Evolutionary conservation across 1,140 invertebrate species (phyloP), one percentile per base, ranked within the genome.

Genomic region (Monochamus saltuarius): DNA sequence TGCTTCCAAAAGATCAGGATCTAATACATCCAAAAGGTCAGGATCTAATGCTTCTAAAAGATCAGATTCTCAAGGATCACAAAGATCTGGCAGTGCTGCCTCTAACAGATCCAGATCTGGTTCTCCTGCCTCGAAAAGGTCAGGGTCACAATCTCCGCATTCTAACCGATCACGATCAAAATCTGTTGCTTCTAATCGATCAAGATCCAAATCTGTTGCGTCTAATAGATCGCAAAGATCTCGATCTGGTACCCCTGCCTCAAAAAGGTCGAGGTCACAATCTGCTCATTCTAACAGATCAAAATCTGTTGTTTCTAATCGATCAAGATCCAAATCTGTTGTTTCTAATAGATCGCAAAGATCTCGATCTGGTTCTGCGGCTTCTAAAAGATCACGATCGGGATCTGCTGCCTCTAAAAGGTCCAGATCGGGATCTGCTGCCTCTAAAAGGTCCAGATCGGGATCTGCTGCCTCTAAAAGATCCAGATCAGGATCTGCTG

Each of bases 261-360:
- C 29, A 11, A 50, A 51, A 42, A 59, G 65, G 38, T 65, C 67
- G 9, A 43, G 59, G 14, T 64, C 61, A 14, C 13, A 34, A 34
- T 49, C 11, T 29, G 49, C 47, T 17, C 17, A 47, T 46, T 62
- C 64, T 4, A 63, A 61, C 37, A 43, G 54, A 13, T 67, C 67
- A 19, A 46, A 45, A 29, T 56, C 57, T 7, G 22, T 57, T 46
- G 55, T 57, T n/a, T 36, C 43, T 17, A 39, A 47, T 40, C 66
- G 17, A 35, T 37, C 62, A 14, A 51, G 66, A n/a, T n/a, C n/a
- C n/a, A n/a, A 56, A 45, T 69, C 72, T 65, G 67, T 67, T 22
- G 62, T 22, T 52, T 71, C 67, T 34, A 53, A 67, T 39, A 72
- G 61, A 55, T 73, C 71, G 22, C 65, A 73, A 69, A 19, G 73